phyloP scores from a whole-genome alignment of 92 coral and sea anemone species.

The Porites divaricata region DNA sequence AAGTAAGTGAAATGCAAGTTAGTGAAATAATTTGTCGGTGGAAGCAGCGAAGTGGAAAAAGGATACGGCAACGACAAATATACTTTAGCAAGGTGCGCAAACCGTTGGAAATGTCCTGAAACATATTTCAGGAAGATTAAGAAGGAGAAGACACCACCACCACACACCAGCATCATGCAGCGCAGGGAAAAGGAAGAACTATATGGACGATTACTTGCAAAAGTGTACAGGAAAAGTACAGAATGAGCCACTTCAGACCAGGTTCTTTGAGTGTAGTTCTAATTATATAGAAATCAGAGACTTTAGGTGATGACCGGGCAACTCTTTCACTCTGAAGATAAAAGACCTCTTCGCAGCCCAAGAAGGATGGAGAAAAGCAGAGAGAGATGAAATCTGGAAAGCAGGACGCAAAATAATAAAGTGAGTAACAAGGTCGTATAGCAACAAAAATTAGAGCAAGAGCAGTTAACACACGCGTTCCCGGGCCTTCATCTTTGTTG shows the following conservation, averaged over 20 bases:
- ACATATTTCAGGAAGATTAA: background rate
- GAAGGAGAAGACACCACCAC: background rate
- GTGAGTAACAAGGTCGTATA: background rate
- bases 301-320: background rate
- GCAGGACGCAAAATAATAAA: background rate
- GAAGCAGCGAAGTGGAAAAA: no score
- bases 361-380: background rate
- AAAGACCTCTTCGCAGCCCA: background rate
- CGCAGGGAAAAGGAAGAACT: background rate
- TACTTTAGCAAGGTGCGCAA: no score
- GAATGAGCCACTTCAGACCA: background rate
- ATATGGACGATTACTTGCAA: background rate
- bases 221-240: background rate
- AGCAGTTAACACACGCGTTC: background rate
- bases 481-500: no score
- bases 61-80: no score
- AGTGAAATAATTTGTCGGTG: no score
- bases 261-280: background rate
- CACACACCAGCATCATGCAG: background rate
- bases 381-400: conserved; percentile 15
- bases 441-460: background rate
- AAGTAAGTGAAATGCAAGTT: no score
- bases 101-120: no score
- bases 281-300: background rate
- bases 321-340: background rate